A percentile compares a stretch with the other conserved stretches of the same genome.
Evolutionary conservation across 2,797 vertebrate species (phyloP).

Genomic region (Aplochiton taeniatus): DNA sequence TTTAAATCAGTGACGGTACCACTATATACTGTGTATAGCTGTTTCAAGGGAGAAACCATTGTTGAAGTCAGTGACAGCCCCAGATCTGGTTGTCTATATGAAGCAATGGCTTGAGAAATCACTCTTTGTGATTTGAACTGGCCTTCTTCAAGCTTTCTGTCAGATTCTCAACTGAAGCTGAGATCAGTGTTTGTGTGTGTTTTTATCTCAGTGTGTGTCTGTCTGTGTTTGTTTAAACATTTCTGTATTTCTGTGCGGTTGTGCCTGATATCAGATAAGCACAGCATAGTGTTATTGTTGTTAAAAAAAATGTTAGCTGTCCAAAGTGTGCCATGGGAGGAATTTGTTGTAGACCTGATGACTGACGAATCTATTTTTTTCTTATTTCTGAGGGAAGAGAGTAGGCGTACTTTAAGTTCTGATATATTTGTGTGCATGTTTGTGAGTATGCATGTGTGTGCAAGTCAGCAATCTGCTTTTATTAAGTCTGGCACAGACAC

Average conservation of each 20-base stretch:
- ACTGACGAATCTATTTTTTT: conserved; percentile 11
- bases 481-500: conserved; percentile 54
- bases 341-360: conserved; percentile 17
- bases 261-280: background rate
- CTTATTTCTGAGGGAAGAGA: conserved; percentile 25
- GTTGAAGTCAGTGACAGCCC: conserved; percentile 59
- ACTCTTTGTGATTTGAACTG: conserved; percentile 56
- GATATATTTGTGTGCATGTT: conserved; percentile 5
- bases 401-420: conserved; percentile 9
- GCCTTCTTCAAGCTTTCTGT: conserved; percentile 36
- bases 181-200: conserved; percentile 2
- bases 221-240: no score
- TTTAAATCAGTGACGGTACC: no score
- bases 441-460: conserved; percentile 26
- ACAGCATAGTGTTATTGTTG: no score
- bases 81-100: conserved; percentile 61
- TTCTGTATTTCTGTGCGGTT: background rate
- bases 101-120: conserved; percentile 50
- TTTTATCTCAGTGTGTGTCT: conserved; percentile 3
- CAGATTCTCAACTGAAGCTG: conserved; percentile 32
- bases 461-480: conserved; percentile 34
- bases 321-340: background rate
- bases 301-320: no score
- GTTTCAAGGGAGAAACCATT: conserved; percentile 57
- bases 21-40: conserved; percentile 38